A percentile compares a stretch with the other conserved stretches of the same genome.
phyloP scores from a whole-genome alignment of 2,888 invertebrate genomes.

The Leucozona laternaria region DNA sequence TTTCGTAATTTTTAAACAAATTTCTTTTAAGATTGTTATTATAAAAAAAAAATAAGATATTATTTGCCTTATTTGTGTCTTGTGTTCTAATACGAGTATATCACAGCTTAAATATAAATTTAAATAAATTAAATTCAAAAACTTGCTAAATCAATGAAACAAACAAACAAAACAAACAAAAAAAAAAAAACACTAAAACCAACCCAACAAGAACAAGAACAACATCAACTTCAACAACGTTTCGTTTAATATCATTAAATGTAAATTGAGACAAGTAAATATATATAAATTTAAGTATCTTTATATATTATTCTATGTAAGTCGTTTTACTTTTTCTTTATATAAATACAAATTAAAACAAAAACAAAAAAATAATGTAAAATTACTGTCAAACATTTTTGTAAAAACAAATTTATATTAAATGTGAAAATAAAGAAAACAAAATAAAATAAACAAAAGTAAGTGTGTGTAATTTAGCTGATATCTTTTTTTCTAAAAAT shows the following conservation, averaged over 20 bases:
- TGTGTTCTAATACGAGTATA: slow-evolving; percentile 52
- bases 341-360: slow-evolving; percentile 31
- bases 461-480: slow-evolving; percentile 80
- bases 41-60: slow-evolving; percentile 18
- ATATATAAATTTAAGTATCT: slow-evolving; percentile 69
- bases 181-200: slow-evolving; percentile 57
- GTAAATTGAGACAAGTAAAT: slow-evolving; percentile 75
- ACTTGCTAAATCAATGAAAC: slow-evolving; percentile 70
- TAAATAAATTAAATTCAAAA: slow-evolving; percentile 65
- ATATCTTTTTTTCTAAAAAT: slow-evolving; percentile 77
- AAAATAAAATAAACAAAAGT: slow-evolving; percentile 75
- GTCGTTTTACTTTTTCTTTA: slow-evolving; percentile 67
- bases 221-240: slow-evolving; percentile 56
- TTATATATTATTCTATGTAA: slow-evolving; percentile 65
- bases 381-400: slow-evolving; percentile 68
- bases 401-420: slow-evolving; percentile 77
- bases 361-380: slow-evolving; percentile 58
- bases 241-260: slow-evolving; percentile 74
- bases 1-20: slow-evolving; percentile 45
- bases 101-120: slow-evolving; percentile 53
- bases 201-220: slow-evolving; percentile 5
- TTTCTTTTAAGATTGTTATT: slow-evolving; percentile 38
- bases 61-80: slow-evolving; percentile 59
- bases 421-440: slow-evolving; percentile 75
- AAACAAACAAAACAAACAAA: slow-evolving; percentile 56